phyloP scores from a whole-genome alignment of 30 jellyfish, hydroid and myxozoan genomes.

The Clytia hemisphaerica region DNA sequence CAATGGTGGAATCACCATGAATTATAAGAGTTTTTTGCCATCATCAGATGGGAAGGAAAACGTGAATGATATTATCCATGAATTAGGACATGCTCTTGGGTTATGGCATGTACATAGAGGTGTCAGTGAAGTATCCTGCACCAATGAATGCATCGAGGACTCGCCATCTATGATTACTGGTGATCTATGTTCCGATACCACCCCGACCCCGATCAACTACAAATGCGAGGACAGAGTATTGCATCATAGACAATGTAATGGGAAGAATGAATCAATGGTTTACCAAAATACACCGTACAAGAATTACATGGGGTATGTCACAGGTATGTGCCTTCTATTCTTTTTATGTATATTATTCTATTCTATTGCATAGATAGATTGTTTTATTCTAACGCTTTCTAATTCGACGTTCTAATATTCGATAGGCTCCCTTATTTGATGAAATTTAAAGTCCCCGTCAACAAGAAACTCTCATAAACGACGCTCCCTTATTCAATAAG shows the following conservation, averaged over 20 bases:
- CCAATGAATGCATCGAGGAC: constrained; percentile 62
- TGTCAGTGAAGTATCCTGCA: constrained; percentile 35
- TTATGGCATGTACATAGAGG: constrained; percentile 81
- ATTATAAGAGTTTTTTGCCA: constrained; percentile 37
- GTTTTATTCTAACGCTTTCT: too few relatives aligned
- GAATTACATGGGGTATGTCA: constrained; percentile 75
- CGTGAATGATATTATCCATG: constrained; percentile 59
- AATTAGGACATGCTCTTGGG: constrained; percentile 77
- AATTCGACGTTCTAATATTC: too few relatives aligned
- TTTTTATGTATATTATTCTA: too few relatives aligned
- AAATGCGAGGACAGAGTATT: constrained; percentile 43
- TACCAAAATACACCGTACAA: constrained; percentile 58
- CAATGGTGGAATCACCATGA: constrained; percentile 63
- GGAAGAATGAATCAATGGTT: too few relatives aligned
- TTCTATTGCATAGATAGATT: too few relatives aligned
- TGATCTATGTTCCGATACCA: constrained; percentile 75
- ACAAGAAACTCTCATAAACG: too few relatives aligned
- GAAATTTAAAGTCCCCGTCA: too few relatives aligned
- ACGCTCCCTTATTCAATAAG: too few relatives aligned
- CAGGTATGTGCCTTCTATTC: too few relatives aligned
- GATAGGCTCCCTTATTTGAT: too few relatives aligned
- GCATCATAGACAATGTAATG: constrained; percentile 16
- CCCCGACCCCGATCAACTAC: constrained; percentile 64
- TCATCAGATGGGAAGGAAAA: constrained; percentile 27
- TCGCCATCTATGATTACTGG: constrained; percentile 84